A percentile compares a stretch with the other conserved stretches of the same genome.
These are phyloP conservation scores for Seira musarum DNA, from an alignment of 2,888 invertebrate species.

Conservation along the genomic window DNA sequence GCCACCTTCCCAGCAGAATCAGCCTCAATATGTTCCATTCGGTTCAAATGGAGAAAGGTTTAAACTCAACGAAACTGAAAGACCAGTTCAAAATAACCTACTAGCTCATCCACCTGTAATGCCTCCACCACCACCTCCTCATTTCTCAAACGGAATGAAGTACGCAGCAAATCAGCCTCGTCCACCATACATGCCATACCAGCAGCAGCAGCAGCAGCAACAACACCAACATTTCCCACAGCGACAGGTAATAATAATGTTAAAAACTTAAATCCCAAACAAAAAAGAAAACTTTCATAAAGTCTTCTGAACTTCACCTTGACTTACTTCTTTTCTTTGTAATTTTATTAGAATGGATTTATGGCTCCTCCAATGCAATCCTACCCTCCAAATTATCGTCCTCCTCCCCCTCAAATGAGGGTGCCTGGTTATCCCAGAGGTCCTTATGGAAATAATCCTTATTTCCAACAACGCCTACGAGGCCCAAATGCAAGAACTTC, in stretches of 20 bases:
- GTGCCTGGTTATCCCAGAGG: slow-evolving; percentile 29
- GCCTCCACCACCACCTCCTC: slow-evolving; percentile 1
- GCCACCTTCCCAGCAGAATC: slow-evolving; percentile 20
- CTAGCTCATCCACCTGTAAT: slow-evolving; percentile 23
- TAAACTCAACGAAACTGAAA: slow-evolving; percentile 22
- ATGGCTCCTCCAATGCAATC: slow-evolving; percentile 16
- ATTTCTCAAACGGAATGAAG: slow-evolving; percentile 28
- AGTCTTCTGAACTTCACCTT: neutral
- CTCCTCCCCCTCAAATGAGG: slow-evolving; percentile 26
- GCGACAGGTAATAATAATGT: neutral
- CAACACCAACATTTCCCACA: too few relatives aligned
- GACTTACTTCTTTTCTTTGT: neutral
- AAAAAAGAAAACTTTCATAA: neutral
- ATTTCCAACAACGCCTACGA: slow-evolving; percentile 20
- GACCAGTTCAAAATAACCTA: neutral
- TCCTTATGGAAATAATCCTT: slow-evolving; percentile 28
- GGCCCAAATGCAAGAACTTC: slow-evolving; percentile 49
- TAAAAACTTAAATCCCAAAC: neutral
- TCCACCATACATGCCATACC: neutral
- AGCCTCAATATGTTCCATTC: slow-evolving; percentile 49
- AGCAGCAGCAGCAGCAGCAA: neutral
- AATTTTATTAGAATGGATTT: neutral
- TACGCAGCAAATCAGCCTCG: slow-evolving; percentile 4
- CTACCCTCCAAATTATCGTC: slow-evolving; percentile 3
- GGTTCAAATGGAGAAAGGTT: slow-evolving; percentile 7